Conservation (phyloP, 1,140 invertebrate species). For the Colletes latitarsis region DNA sequence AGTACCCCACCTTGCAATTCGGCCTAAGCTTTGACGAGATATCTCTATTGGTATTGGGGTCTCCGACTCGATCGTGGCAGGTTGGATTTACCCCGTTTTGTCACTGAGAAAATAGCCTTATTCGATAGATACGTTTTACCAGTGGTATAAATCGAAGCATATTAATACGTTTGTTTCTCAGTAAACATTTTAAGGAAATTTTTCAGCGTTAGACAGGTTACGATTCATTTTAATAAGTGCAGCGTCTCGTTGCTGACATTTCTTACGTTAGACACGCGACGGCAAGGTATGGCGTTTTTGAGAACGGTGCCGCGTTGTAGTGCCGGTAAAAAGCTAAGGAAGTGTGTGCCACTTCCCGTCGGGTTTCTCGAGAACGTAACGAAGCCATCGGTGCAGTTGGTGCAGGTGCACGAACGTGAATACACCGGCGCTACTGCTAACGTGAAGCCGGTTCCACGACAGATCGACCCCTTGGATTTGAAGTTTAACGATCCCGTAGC, state of each 20-base stretch:
- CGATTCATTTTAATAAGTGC: constrained; percentile 15
- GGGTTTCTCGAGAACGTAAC: constrained; percentile 55
- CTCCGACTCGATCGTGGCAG: constrained; percentile 63
- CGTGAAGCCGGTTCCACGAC: constrained; percentile 74
- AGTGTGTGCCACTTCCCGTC: constrained; percentile 58
- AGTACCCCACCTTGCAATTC: constrained; percentile 46
- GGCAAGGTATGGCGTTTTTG: constrained; percentile 74
- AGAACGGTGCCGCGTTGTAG: constrained; percentile 72
- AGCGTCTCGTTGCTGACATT: constrained; percentile 48
- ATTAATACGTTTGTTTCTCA: constrained; percentile 4
- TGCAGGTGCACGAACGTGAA: constrained; percentile 67
- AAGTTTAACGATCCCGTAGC: constrained; percentile 91
- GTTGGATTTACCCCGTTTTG: constrained; percentile 57
- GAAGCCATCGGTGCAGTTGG: constrained; percentile 65
- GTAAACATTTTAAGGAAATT: not conserved
- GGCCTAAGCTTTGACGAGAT: constrained; percentile 32
- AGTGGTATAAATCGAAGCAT: not conserved
- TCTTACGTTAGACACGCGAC: constrained; percentile 28
- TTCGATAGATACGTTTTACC: not conserved
- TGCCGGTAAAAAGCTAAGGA: constrained; percentile 67
- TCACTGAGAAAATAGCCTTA: constrained; percentile 35
- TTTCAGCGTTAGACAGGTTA: constrained; percentile 1
- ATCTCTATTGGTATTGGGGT: constrained; percentile 55
- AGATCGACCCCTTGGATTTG: constrained; percentile 91
- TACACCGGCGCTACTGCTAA: constrained; percentile 56